Percentiles rank a stretch among this genome's conserved stretches.
Evolutionary conservation across 53 echinoderm and acorn worm genomes (phyloP).

Genomic region (Stichopus horrens): DNA sequence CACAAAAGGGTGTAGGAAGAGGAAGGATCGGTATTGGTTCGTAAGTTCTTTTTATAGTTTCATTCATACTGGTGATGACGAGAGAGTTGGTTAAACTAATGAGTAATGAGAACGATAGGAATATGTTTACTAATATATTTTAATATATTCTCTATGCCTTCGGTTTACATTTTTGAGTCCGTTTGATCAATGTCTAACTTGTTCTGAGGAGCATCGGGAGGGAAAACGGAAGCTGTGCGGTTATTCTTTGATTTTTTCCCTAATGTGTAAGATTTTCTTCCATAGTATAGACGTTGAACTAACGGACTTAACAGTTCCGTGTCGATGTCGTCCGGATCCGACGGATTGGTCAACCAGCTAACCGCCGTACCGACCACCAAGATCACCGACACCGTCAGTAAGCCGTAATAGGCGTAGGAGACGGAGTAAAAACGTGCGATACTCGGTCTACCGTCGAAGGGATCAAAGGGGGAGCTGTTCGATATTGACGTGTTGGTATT

Average conservation of each 20-base stretch:
- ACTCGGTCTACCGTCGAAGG: neutral
- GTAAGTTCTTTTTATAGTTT: too few relatives aligned
- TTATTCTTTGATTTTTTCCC: neutral
- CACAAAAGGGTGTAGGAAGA: too few relatives aligned
- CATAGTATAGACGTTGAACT: neutral
- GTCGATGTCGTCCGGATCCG: neutral
- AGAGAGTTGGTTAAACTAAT: neutral
- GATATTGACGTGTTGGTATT: neutral
- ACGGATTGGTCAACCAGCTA: neutral
- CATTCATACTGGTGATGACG: too few relatives aligned
- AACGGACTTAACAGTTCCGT: slow-evolving; percentile 7
- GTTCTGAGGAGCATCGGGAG: too few relatives aligned
- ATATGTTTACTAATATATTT: neutral
- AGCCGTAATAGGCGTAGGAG: slow-evolving; percentile 7
- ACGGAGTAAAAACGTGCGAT: slow-evolving; percentile 22
- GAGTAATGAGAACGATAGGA: neutral
- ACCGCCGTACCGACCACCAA: neutral
- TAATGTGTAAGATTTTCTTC: neutral
- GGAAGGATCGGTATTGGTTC: too few relatives aligned
- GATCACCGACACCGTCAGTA: neutral
- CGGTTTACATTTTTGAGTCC: too few relatives aligned
- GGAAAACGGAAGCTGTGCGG: neutral
- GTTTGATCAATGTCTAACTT: too few relatives aligned
- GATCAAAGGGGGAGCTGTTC: neutral
- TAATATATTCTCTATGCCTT: too few relatives aligned